Evolutionary conservation across 1,140 invertebrate species (phyloP).

Genomic region (Cherax quadricarinatus): DNA sequence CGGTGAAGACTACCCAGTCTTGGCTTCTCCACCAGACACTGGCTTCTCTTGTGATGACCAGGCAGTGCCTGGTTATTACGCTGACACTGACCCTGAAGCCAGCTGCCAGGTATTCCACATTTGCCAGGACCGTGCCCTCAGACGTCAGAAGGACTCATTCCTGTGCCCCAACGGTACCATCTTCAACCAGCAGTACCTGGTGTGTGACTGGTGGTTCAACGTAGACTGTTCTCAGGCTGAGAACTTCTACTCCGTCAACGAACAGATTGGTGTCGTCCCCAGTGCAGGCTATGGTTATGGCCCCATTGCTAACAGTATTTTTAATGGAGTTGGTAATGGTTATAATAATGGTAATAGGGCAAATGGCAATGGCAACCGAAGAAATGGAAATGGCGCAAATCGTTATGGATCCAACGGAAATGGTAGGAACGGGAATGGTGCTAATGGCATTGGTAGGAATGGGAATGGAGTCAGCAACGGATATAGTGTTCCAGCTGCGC

Average conservation of each 20-base stretch:
- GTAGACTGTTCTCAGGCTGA: slow-evolving; percentile 77
- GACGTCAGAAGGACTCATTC: slow-evolving; percentile 75
- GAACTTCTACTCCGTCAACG: slow-evolving; percentile 77
- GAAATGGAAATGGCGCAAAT: background rate
- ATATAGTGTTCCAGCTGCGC: background rate
- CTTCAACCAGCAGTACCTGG: slow-evolving; percentile 80
- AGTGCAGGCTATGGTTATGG: background rate
- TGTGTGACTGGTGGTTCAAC: slow-evolving; percentile 81
- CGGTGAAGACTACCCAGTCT: slow-evolving; percentile 75
- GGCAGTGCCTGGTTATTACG: slow-evolving; percentile 66
- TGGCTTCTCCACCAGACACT: slow-evolving; percentile 75
- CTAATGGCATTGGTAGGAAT: background rate
- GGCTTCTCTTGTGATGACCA: slow-evolving; percentile 77
- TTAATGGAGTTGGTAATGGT: background rate
- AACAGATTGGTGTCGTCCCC: background rate
- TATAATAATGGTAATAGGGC: slow-evolving; percentile 1
- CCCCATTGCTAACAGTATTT: background rate
- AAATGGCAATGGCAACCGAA: slow-evolving; percentile 23
- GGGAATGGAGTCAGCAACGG: background rate
- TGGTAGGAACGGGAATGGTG: background rate
- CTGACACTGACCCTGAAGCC: slow-evolving; percentile 75
- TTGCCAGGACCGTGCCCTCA: slow-evolving; percentile 78
- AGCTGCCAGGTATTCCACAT: slow-evolving; percentile 79
- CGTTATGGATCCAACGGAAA: background rate
- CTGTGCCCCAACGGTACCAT: slow-evolving; percentile 80